Conservation (phyloP, 2,113 vertebrate genomes). For the Neolamprologus tretocephalus region DNA sequence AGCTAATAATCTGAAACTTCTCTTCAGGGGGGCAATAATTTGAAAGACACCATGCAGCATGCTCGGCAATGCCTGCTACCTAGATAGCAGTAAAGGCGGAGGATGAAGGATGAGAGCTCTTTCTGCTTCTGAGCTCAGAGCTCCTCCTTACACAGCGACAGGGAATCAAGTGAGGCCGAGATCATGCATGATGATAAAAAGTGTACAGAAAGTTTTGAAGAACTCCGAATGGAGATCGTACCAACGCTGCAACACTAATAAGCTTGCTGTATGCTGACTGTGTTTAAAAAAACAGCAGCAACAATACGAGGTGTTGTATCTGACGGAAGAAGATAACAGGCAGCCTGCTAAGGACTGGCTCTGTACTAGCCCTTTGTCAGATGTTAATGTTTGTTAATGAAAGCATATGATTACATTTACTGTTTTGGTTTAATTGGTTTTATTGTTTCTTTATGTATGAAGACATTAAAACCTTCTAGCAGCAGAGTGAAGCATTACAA, state of each 20-base stretch:
- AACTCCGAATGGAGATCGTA: neutral
- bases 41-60: neutral
- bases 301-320: neutral
- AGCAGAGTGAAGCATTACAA: neutral
- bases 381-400: neutral
- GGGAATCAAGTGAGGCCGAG: neutral
- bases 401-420: neutral
- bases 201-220: neutral
- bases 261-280: neutral
- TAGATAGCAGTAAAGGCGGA: neutral
- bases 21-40: neutral
- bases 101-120: neutral
- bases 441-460: neutral
- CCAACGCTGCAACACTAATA: neutral
- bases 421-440: neutral
- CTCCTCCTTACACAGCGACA: neutral
- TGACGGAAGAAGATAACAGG: accelerated
- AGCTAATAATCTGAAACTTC: neutral
- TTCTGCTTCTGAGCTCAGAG: neutral
- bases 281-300: neutral
- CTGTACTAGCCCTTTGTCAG: neutral
- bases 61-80: neutral
- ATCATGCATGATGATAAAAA: neutral
- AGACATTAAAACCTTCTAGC: neutral
- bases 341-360: accelerated